Percentiles rank a stretch among this genome's conserved stretches.
These are phyloP conservation scores for Megaleporinus macrocephalus DNA, from an alignment of 2,113 vertebrate species.

Conservation along the genomic window DNA sequence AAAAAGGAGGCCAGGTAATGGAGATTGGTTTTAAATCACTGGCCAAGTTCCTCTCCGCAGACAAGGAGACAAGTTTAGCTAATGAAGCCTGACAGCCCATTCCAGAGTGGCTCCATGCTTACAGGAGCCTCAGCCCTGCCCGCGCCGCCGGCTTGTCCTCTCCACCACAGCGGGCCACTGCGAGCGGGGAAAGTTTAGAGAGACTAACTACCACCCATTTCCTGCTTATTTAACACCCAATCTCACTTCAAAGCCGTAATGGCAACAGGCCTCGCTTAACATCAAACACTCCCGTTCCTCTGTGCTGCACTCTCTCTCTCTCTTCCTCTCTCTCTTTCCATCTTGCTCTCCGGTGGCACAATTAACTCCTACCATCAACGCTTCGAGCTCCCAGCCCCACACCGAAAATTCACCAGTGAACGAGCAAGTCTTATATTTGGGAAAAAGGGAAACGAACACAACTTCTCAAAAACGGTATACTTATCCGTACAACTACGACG, in stretches of 20 bases:
- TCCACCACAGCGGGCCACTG: constrained; percentile 57
- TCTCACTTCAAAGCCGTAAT: constrained; percentile 68
- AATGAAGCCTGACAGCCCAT: constrained; percentile 81
- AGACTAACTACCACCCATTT: constrained; percentile 75
- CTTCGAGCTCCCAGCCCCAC: constrained; percentile 25
- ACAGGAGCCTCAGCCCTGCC: constrained; percentile 70
- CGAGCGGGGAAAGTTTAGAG: constrained; percentile 69
- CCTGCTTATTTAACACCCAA: constrained; percentile 79
- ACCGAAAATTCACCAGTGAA: constrained; percentile 32
- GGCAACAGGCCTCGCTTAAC: constrained; percentile 50
- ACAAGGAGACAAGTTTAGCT: constrained; percentile 73
- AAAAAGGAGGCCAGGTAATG: constrained; percentile 77
- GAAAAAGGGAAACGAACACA: background rate
- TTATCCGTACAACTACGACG: background rate
- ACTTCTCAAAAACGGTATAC: background rate
- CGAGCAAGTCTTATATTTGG: background rate
- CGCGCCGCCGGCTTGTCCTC: constrained; percentile 54
- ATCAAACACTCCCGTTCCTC: constrained; percentile 56
- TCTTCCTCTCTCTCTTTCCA: constrained; percentile 10
- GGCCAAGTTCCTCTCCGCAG: constrained; percentile 75
- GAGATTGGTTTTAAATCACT: constrained; percentile 82
- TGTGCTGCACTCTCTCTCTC: background rate
- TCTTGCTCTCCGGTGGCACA: constrained; percentile 48
- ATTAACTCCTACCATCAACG: constrained; percentile 52
- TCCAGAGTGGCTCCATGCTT: constrained; percentile 71